phyloP scores from a whole-genome alignment of 2,797 vertebrate species.

The Distichodus sexfasciatus region DNA sequence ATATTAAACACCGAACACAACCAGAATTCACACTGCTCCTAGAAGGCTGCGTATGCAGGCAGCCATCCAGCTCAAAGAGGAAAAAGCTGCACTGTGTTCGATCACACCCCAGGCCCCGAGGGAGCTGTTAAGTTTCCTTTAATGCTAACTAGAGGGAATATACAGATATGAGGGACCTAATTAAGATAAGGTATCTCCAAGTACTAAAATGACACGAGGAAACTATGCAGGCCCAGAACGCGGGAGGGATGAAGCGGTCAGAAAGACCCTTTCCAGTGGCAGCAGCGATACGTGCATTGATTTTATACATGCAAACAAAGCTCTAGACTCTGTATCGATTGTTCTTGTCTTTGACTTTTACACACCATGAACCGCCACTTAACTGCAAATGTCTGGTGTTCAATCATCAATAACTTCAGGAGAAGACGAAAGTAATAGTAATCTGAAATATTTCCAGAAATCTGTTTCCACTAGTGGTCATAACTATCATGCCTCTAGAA shows the following conservation, averaged over 20 bases:
- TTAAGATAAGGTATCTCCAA: constrained; percentile 32
- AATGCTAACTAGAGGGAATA: constrained; percentile 12
- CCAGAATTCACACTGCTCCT: too few relatives aligned
- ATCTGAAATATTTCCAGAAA: constrained; percentile 8
- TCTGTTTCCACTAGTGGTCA: not conserved
- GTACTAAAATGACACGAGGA: constrained; percentile 13
- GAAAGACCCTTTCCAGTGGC: constrained; percentile 19
- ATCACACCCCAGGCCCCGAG: not conserved
- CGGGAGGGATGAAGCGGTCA: constrained; percentile 34
- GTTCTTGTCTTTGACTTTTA: constrained; percentile 40
- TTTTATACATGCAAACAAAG: constrained; percentile 38
- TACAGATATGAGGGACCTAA: not conserved
- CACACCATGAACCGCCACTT: constrained; percentile 30
- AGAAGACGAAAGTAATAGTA: constrained; percentile 16
- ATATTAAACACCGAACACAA: too few relatives aligned
- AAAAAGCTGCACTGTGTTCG: not conserved
- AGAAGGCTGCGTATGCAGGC: not conserved
- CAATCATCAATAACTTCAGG: constrained; percentile 24
- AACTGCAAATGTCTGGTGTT: constrained; percentile 37
- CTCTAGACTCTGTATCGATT: constrained; percentile 39
- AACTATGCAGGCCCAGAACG: not conserved
- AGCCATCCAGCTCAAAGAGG: not conserved
- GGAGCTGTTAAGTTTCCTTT: constrained; percentile 29
- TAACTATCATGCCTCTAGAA: not conserved
- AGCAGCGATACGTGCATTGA: constrained; percentile 38